Evolutionary conservation across 2,888 invertebrate genomes (phyloP), one percentile per base, ranked within the genome.

Genomic region (Hyles lineata): DNA sequence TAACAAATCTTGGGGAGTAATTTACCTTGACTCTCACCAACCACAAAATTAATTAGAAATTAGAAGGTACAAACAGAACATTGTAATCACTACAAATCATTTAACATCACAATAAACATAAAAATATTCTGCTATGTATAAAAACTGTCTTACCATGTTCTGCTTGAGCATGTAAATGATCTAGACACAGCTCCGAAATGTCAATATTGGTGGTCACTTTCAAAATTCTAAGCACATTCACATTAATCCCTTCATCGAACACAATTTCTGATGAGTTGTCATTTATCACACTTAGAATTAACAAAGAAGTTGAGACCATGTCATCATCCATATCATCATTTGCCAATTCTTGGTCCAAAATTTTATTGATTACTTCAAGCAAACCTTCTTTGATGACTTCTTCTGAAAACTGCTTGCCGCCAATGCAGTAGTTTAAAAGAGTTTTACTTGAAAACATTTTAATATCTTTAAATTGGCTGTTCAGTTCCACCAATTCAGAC

Each of bases 391-490:
- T 92, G 74, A 96, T 92, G 61, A 96, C 95, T 25, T 94, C 92
- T 79, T 96, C 95, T 72, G 96, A 96, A 77, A 96, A 93, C 70
- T 95, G 95, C 75, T 96, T 96, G 79, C 97, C 97, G 21, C 97
- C 97, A 76, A 97, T 96, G 70, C 97, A 95, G 84, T 97, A 96
- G 90, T 98, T 98, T 70, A 98, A 95, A 67, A 98, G 91, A 74
- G 97, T 96, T 77, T 98, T 98, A 81, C 96, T 96, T 6, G 94
- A 95, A 80, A 85, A 97, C 96, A 88, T 96, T 95, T 81, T 97
- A 88, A 89, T 96, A 91, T 91, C 95, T 77, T 81, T 94, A 89
- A 79, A 86, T 74, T 85, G 78, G 76, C 43, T 43, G 43, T 43
- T 43, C 43, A 43, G 43, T 43, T 43, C 43, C 43, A 43, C 2